Percentiles rank a stretch among this genome's conserved stretches.
phyloP scores from a whole-genome alignment of 1,140 invertebrate species.

The Diuraphis noxia region DNA sequence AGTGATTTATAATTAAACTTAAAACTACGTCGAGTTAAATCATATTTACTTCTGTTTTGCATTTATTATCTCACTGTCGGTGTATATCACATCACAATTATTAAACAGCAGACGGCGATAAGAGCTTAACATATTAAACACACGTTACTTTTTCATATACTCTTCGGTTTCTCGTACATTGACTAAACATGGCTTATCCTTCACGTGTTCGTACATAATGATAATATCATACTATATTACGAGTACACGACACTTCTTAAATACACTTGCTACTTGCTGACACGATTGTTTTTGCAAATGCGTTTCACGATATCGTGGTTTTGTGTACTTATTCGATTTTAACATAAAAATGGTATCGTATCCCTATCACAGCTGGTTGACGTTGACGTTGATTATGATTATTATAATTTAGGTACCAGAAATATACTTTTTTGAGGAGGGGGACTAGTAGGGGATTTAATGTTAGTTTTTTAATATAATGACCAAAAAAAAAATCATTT shows the following conservation, averaged over 20 bases:
- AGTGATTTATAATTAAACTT: conserved; percentile 40
- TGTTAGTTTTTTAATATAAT: no score
- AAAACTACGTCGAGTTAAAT: conserved; percentile 1
- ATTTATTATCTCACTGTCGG: background rate
- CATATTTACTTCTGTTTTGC: conserved; percentile 25
- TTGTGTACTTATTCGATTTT: background rate
- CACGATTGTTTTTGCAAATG: background rate
- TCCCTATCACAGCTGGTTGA: no score
- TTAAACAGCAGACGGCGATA: background rate
- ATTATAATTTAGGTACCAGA: no score
- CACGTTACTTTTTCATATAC: background rate
- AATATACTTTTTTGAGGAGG: no score
- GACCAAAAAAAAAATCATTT: no score
- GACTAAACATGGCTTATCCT: background rate
- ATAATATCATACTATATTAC: background rate
- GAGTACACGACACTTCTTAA: no score
- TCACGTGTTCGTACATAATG: background rate
- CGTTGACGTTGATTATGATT: background rate
- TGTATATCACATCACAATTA: background rate
- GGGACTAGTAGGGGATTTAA: no score
- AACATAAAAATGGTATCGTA: background rate
- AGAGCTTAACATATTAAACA: background rate
- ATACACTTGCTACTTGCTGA: background rate
- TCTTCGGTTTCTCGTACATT: background rate
- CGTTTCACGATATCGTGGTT: background rate